These are phyloP conservation scores for Tuberolachnus salignus DNA, from an alignment of 2,888 invertebrate genomes.

Conservation along the genomic window DNA sequence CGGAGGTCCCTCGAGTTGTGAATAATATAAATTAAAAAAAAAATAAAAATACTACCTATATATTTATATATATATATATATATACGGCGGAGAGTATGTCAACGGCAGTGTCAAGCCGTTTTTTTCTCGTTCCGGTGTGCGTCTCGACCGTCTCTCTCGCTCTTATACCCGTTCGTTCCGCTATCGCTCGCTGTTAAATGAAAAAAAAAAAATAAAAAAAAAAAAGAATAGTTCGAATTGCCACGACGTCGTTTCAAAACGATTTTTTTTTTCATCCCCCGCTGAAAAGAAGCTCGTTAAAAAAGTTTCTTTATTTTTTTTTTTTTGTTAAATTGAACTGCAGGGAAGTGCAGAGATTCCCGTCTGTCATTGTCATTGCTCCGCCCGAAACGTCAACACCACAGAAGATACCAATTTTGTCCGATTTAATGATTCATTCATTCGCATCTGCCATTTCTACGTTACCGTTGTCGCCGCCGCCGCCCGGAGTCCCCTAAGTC, in stretches of 20 bases:
- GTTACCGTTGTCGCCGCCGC: neutral
- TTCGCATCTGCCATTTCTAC: conserved; percentile 33
- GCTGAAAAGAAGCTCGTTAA: conserved; percentile 56
- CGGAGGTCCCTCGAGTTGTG: conserved; percentile 13
- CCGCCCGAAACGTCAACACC: conserved; percentile 53
- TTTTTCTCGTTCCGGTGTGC: conserved; percentile 15
- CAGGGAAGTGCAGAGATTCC: conserved; percentile 47
- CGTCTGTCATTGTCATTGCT: conserved; percentile 51
- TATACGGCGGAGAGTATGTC: neutral
- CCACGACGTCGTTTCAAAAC: conserved; percentile 45
- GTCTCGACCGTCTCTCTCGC: neutral
- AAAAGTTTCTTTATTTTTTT: conserved; percentile 52
- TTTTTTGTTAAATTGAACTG: conserved; percentile 52
- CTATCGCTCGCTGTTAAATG: conserved; percentile 36
- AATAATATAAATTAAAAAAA: conserved; percentile 46
- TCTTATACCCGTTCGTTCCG: neutral
- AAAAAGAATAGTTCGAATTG: conserved; percentile 44
- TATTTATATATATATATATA: too few relatives aligned
- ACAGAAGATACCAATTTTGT: conserved; percentile 52
- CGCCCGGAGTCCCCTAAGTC: neutral
- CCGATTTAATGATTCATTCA: conserved; percentile 56
- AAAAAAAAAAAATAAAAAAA: conserved; percentile 24
- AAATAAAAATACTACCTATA: conserved; percentile 10
- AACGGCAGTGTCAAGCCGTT: conserved; percentile 38
- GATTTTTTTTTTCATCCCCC: conserved; percentile 18